These are phyloP conservation scores for Drosophila paramelanica DNA, from an alignment of 2,888 invertebrate species.

Conservation along the genomic window DNA sequence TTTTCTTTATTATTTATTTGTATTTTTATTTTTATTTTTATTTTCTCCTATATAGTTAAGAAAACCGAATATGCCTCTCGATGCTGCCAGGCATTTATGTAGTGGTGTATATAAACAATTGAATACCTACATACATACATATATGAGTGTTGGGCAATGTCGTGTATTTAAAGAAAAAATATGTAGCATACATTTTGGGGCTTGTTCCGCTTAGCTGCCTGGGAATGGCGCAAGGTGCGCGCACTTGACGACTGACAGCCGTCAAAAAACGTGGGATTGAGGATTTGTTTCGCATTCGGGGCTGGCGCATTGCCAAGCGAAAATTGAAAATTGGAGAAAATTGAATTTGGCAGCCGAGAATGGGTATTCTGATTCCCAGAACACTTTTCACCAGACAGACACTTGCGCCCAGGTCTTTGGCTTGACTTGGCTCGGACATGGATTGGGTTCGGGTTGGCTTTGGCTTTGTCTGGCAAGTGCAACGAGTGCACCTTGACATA, in stretches of 20 bases:
- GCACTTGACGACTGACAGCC: slow-evolving; percentile 19
- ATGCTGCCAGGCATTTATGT: neutral
- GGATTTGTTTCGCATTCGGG: slow-evolving; percentile 9
- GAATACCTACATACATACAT: neutral
- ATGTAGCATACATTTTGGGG: slow-evolving; percentile 24
- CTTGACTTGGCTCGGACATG: neutral
- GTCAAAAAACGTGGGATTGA: slow-evolving; percentile 18
- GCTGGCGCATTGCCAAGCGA: neutral
- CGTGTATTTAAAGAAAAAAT: slow-evolving; percentile 8
- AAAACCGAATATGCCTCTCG: neutral
- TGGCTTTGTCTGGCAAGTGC: slow-evolving; percentile 5
- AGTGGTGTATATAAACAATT: neutral
- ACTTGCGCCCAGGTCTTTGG: neutral
- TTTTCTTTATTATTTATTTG: too few species aligned
- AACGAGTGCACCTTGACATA: slow-evolving; percentile 45
- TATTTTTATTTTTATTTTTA: neutral
- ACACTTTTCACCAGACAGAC: neutral
- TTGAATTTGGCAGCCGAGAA: slow-evolving; percentile 19
- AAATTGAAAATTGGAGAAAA: slow-evolving; percentile 18
- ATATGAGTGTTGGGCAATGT: neutral
- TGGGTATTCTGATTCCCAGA: slow-evolving; percentile 6
- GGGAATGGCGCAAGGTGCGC: slow-evolving; percentile 8
- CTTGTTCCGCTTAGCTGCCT: neutral
- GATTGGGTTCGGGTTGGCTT: neutral
- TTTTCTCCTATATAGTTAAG: neutral